These are phyloP conservation scores for Catonia carolina DNA, from an alignment of 2,888 invertebrate species.

Conservation along the genomic window DNA sequence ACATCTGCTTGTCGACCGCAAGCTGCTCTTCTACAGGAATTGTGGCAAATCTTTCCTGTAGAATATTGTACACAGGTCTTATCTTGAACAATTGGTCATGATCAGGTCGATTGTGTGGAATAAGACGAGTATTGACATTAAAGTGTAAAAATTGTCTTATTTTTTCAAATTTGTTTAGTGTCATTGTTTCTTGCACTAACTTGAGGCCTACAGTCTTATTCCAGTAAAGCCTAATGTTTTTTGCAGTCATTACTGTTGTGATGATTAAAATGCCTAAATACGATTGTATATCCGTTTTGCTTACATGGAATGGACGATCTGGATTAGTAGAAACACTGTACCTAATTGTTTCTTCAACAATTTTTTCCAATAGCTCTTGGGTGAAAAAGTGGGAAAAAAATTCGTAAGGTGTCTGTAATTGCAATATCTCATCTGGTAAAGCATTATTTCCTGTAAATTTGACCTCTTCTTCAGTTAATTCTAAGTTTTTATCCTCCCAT, in stretches of 20 bases:
- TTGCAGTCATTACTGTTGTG: slow-evolving; percentile 31
- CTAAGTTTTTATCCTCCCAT: no score
- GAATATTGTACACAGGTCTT: slow-evolving; percentile 29
- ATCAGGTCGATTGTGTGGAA: slow-evolving; percentile 20
- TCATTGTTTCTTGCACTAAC: slow-evolving; percentile 32
- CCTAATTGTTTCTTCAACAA: neutral
- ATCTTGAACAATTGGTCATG: slow-evolving; percentile 32
- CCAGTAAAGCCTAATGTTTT: slow-evolving; percentile 34
- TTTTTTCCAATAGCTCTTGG: neutral
- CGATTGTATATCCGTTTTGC: neutral
- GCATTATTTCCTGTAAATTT: neutral
- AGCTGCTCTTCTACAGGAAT: slow-evolving; percentile 30
- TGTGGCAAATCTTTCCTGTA: slow-evolving; percentile 27
- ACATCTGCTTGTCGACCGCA: slow-evolving; percentile 35
- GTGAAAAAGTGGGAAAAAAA: neutral
- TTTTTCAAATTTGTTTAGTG: slow-evolving; percentile 34
- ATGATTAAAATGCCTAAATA: slow-evolving; percentile 3
- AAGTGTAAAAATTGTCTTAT: slow-evolving; percentile 33
- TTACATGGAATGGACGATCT: neutral
- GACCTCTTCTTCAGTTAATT: neutral
- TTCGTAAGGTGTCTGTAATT: neutral
- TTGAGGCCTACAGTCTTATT: slow-evolving; percentile 27
- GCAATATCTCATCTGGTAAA: no score
- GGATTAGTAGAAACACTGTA: neutral
- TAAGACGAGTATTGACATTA: slow-evolving; percentile 29